Evolutionary conservation across 1,140 invertebrate species (phyloP), one percentile per base, ranked within the genome.

Genomic region (Cardiocondyla obscurior): DNA sequence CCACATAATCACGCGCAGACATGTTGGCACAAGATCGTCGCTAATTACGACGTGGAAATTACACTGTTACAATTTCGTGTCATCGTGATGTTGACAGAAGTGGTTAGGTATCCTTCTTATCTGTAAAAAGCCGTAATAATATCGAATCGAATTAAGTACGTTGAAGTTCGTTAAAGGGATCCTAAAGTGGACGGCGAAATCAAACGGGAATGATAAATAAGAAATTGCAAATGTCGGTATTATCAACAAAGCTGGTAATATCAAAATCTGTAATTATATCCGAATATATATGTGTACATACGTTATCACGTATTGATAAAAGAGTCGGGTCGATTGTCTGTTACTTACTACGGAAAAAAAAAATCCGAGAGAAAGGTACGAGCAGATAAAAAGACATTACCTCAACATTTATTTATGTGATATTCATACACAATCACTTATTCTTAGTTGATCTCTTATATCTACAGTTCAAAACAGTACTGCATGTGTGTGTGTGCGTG

Each of bases 1-100:
- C 91, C 90, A 92, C 90, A 91, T 92, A 92, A 91, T 92, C 90
- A 83, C 58, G 77, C 44, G 64, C 84, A 46, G 84, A 90, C 90
- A 92, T 91, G 88, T 90, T 92, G 88, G 74, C 12, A 76, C 28
- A 49, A 12, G 51, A 82, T 67, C 73, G 55, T 36, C 39, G 46
- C 33, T 51, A 62, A 28, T 70, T 36, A 33, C 77, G 39, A 70
- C 57, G 39, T 51, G n/a, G 39, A 42, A 28, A 10, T 82, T 46
- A 82, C 60, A 76, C 77, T 62, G 73, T 53, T 57, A 16, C 28
- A 2, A 33, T 28, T 44, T 67, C 25, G 19, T 19, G 19, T 51
- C 19, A 65, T n/a, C 30, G 30, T 67, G 53, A 53, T 10, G 12
- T 67, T 79, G 62, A 53, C 74, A 69, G 74, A 79, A 69, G 5